A percentile compares a stretch with the other conserved stretches of the same genome.
Conservation (phyloP, 2,797 vertebrate genomes). For the Carcharodon carcharias region DNA sequence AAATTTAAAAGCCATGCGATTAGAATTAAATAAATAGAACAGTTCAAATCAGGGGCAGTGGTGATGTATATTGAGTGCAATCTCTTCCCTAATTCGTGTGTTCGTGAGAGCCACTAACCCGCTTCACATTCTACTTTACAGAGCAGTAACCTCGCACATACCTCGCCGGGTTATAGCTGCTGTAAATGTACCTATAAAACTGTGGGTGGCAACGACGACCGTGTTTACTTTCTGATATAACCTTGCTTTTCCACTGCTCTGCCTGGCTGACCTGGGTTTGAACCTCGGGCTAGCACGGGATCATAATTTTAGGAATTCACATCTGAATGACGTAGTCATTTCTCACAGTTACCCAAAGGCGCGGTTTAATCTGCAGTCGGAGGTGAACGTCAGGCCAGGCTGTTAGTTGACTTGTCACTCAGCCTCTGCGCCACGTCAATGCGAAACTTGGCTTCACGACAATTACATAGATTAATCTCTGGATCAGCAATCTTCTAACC, state of each 20-base stretch:
- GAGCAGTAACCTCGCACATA: conserved; percentile 45
- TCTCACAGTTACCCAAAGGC: conserved; percentile 43
- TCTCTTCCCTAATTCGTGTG: conserved; percentile 39
- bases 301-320: conserved; percentile 54
- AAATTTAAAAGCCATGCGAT: background rate
- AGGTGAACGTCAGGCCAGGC: conserved; percentile 54
- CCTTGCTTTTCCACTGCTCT: conserved; percentile 52
- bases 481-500: background rate
- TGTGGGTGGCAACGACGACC: conserved; percentile 45
- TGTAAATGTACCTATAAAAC: conserved; percentile 49
- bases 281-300: conserved; percentile 62
- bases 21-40: background rate
- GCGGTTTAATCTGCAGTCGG: conserved; percentile 47
- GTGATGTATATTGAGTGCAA: background rate
- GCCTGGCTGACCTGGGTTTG: conserved; percentile 70
- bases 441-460: background rate
- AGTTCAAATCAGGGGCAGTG: conserved; percentile 12
- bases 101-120: conserved; percentile 49
- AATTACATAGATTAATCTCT: conserved; percentile 27
- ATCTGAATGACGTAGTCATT: conserved; percentile 45
- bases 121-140: conserved; percentile 39
- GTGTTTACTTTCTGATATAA: conserved; percentile 64
- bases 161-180: conserved; percentile 50
- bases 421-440: conserved; percentile 13
- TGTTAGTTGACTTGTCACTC: conserved; percentile 43